Percentiles rank a stretch among this genome's conserved stretches.
These are phyloP conservation scores for Lasioglossum baleicum DNA, from an alignment of 1,140 invertebrate species.

Conservation along the genomic window DNA sequence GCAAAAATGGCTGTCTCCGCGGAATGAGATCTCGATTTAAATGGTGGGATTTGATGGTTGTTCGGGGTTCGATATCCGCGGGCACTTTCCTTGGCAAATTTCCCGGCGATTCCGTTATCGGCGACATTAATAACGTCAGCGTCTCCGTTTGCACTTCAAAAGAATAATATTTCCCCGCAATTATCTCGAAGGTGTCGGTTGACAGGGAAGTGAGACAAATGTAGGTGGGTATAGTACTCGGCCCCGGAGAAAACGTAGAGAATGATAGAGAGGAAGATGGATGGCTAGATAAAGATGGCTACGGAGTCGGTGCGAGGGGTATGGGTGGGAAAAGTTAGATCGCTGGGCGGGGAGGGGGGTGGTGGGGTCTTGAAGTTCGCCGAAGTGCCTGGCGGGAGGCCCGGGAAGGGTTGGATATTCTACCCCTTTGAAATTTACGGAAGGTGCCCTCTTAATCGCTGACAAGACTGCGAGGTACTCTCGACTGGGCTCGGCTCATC, in stretches of 20 bases:
- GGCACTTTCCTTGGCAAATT: background rate
- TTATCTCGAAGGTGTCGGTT: slow-evolving; percentile 28
- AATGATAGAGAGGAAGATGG: background rate
- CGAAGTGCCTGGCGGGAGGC: slow-evolving; percentile 36
- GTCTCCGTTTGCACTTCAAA: slow-evolving; percentile 48
- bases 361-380: slow-evolving; percentile 18
- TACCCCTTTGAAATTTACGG: slow-evolving; percentile 32
- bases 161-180: slow-evolving; percentile 58
- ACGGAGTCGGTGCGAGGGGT: background rate
- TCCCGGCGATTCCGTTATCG: background rate
- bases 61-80: background rate
- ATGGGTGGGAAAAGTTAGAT: background rate
- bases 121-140: slow-evolving; percentile 55
- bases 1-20: no score
- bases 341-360: background rate
- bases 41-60: no score
- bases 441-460: slow-evolving; percentile 44
- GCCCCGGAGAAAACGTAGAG: background rate
- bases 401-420: background rate
- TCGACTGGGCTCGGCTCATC: slow-evolving; percentile 28
- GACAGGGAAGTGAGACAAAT: slow-evolving; percentile 1
- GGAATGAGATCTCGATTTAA: background rate
- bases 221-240: background rate
- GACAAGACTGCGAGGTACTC: slow-evolving; percentile 33
- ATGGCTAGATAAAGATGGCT: background rate